Base-by-base conservation (phyloP, 2,113 vertebrate species). In the Mirounga angustirostris region DNA sequence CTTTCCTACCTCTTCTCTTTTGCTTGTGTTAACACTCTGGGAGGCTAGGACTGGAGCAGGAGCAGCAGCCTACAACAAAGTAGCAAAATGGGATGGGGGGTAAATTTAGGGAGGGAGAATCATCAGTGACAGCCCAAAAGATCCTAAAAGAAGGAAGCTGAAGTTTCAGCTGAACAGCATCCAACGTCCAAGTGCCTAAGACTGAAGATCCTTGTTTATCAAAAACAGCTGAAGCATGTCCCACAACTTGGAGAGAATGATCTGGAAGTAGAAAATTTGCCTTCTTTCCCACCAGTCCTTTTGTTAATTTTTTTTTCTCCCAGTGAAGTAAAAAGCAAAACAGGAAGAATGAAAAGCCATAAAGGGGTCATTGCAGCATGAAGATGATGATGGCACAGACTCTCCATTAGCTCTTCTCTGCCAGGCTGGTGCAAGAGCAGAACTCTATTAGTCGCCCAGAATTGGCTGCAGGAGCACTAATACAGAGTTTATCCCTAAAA, bases 401-500 rank as follows among this genome's bases (percentile, higher is more conserved):
- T 92, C 99, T 95, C 99, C 99, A 2, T 98, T 99, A 98, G 99
- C 96, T 98, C 99, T 97, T 99, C 99, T 95, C 99, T 99, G 89
- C 94, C 98, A 22, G 99, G 98, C 69, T 99, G 98, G 21, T 98
- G 98, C 21, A 99, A 99, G 95, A 99, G 99, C 96, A 99, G 99
- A 99, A 93, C 99, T 99, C 0, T 99, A 99, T 74, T 99, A 99
- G 98, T 99, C 99, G 98, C 99, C 92, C 98, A 99, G 63, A 98
- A 99, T 98, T 99, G 99, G 99, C 98, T 99, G 19, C 99, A 99
- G 36, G 99, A 99, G 93, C 99, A 99, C 97, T 99, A 99, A n/a
- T 99, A 99, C 97, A 99, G 99, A 69, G 99, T 99, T n/a, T 99
- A 99, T 94, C 99, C 99, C 43, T 99, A 99, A 16, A 99, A 99